Percentiles rank a stretch among this genome's conserved stretches.
phyloP scores from a whole-genome alignment of 2,888 invertebrate genomes.

The Capitulum mitella region DNA sequence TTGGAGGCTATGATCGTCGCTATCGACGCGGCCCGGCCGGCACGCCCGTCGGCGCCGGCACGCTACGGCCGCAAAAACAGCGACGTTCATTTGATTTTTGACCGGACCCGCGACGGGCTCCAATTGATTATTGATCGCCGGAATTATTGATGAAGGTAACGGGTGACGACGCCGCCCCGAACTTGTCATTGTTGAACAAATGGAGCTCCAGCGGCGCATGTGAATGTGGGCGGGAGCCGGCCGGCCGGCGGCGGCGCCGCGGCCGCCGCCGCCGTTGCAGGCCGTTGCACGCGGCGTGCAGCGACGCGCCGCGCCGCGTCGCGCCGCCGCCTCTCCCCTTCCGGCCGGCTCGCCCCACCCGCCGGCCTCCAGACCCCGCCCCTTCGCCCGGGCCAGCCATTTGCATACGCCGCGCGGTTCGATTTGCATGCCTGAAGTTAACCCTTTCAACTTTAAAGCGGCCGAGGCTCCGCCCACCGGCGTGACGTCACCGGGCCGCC shows the following conservation, averaged over 20 bases:
- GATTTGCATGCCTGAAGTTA: conserved; percentile 23
- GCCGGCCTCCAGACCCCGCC: conserved; percentile 1
- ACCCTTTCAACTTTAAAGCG: conserved; percentile 24
- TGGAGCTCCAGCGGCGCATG: not conserved
- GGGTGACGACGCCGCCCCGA: not conserved
- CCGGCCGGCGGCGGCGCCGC: not conserved
- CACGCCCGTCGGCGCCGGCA: not conserved
- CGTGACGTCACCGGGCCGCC: not conserved
- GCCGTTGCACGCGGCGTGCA: not conserved
- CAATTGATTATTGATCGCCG: conserved; percentile 18
- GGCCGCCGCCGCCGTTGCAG: not conserved
- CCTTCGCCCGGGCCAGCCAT: not conserved
- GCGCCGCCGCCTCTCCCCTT: not conserved
- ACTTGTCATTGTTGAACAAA: not conserved
- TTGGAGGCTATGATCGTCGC: conserved; percentile 3
- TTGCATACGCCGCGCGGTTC: not conserved
- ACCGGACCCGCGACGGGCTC: not conserved
- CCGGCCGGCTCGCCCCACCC: not conserved
- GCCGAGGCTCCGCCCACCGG: not conserved
- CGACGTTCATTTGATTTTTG: conserved; percentile 17
- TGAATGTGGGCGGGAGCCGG: not conserved
- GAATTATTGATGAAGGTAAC: conserved; percentile 5
- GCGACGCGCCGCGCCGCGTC: not conserved
- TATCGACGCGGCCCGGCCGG: not conserved
- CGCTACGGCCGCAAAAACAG: not conserved